phyloP scores from a whole-genome alignment of 1,140 invertebrate species.

The Sycobia sp. region DNA sequence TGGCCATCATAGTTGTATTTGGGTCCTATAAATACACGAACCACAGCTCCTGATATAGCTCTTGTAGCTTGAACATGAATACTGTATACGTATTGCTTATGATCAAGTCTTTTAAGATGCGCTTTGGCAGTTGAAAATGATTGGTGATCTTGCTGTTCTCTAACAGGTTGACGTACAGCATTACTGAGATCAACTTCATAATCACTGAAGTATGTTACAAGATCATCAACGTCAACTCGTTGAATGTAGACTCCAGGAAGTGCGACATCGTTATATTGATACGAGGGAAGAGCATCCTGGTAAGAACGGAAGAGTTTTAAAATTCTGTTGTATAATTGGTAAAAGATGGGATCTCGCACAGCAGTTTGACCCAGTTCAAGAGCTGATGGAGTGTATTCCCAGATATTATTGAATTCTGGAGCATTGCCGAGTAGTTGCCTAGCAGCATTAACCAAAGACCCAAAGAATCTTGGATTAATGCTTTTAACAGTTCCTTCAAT shows the following conservation, averaged over 20 bases:
- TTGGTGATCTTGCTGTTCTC: conserved; percentile 45
- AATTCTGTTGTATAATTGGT: conserved; percentile 60
- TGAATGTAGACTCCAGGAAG: conserved; percentile 69
- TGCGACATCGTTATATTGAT: conserved; percentile 67
- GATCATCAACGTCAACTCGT: conserved; percentile 66
- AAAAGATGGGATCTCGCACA: conserved; percentile 64
- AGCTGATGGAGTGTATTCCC: conserved; percentile 56
- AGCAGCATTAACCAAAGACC: conserved; percentile 63
- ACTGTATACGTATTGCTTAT: conserved; percentile 68
- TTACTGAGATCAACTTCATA: conserved; percentile 64
- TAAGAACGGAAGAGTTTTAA: conserved; percentile 60
- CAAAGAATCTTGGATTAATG: conserved; percentile 62
- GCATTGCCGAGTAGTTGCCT: conserved; percentile 66
- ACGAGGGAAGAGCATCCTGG: conserved; percentile 67
- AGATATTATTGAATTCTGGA: conserved; percentile 49
- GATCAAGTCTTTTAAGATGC: conserved; percentile 64
- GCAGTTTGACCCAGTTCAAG: conserved; percentile 59
- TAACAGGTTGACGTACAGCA: conserved; percentile 44
- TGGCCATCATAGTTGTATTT: conserved; percentile 65
- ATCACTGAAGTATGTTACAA: conserved; percentile 68
- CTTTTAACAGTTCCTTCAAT: conserved; percentile 58
- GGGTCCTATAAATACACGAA: conserved; percentile 66
- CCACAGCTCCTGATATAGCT: conserved; percentile 50
- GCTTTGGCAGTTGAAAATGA: conserved; percentile 47
- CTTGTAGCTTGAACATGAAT: conserved; percentile 62